These are phyloP conservation scores for Ceratosolen solmsi DNA, from an alignment of 1,140 invertebrate species.

Conservation along the genomic window DNA sequence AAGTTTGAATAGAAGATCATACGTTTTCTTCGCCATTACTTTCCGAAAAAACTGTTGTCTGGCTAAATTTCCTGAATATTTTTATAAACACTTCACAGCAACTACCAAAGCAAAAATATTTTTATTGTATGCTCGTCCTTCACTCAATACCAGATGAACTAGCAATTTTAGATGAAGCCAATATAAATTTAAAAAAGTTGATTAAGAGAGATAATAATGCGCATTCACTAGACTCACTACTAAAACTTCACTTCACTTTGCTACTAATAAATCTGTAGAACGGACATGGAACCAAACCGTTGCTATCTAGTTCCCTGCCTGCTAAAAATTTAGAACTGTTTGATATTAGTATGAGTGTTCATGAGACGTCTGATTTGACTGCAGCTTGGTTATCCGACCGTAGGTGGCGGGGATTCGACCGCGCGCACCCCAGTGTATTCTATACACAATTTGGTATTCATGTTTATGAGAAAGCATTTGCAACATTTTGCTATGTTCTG, in stretches of 20 bases:
- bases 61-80: background rate
- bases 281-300: constrained; percentile 9
- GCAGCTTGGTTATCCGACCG: background rate
- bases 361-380: background rate
- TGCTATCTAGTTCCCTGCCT: background rate
- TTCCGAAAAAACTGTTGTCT: background rate
- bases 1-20: constrained; percentile 98
- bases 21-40: constrained; percentile 95
- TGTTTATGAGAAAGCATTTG: background rate
- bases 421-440: background rate
- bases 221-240: no score
- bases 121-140: no score
- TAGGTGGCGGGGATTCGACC: background rate
- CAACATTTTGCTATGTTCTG: background rate
- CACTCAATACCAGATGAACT: background rate
- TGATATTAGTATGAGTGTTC: background rate
- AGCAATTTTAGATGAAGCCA: background rate
- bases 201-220: background rate
- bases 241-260: no score
- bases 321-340: constrained; percentile 1
- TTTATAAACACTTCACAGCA: background rate
- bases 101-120: background rate
- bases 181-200: background rate
- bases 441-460: background rate
- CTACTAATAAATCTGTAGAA: no score